phyloP scores from a whole-genome alignment of 1,140 invertebrate genomes.

The Berghia stephanieae region DNA sequence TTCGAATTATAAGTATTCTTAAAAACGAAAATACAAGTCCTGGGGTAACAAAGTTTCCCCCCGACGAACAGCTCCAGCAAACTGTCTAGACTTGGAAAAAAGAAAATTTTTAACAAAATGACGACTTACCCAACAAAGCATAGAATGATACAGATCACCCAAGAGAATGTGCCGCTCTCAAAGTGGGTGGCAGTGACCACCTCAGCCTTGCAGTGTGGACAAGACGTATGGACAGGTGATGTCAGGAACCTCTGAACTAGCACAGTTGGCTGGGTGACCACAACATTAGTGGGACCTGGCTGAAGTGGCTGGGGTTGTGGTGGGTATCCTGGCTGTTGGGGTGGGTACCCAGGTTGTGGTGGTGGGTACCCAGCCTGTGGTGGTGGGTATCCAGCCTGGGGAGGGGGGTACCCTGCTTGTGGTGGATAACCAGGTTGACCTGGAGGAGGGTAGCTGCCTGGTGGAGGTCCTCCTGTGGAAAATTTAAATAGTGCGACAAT shows the following conservation, averaged over 20 bases:
- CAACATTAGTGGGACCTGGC: conserved; percentile 37
- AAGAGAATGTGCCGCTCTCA: conserved; percentile 49
- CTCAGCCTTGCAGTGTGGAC: conserved; percentile 48
- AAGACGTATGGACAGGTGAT: conserved; percentile 40
- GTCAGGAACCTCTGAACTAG: conserved; percentile 42
- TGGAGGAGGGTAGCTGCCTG: neutral
- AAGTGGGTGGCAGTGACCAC: conserved; percentile 47
- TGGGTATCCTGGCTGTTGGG: neutral
- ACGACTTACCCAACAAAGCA: conserved; percentile 47
- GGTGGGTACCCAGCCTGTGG: neutral
- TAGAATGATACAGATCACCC: conserved; percentile 43
- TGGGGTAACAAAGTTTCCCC: no score
- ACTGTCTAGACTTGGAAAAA: no score
- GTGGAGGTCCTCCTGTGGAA: neutral
- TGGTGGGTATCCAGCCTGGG: conserved; percentile 23
- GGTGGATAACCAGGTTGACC: conserved; percentile 18
- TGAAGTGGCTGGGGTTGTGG: neutral
- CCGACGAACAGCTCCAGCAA: no score
- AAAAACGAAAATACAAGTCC: no score
- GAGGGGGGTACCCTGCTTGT: conserved; percentile 29
- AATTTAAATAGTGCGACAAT: no score
- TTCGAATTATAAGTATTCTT: no score
- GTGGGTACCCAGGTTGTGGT: neutral
- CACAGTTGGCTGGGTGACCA: conserved; percentile 43
- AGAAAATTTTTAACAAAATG: no score